Conservation (phyloP, 2,888 invertebrate genomes). For the Sycophila texana region DNA sequence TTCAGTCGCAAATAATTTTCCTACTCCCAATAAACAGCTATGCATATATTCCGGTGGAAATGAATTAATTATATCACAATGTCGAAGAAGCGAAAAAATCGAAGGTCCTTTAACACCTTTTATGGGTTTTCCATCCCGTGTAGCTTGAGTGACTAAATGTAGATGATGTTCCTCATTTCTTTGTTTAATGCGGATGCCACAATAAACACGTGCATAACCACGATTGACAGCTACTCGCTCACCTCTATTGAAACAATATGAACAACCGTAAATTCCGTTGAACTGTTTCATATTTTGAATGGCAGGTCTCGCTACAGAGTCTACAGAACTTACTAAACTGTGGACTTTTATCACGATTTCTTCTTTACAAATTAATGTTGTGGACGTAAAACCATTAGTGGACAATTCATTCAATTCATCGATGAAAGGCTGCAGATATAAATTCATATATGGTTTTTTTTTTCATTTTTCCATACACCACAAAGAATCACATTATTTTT, state of each 20-base stretch:
- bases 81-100: too few relatives aligned
- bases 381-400: conserved; percentile 5
- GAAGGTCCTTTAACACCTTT: too few relatives aligned
- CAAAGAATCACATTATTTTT: too few relatives aligned
- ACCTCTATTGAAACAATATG: conserved; percentile 29
- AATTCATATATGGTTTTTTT: conserved; percentile 22
- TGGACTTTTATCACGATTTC: conserved; percentile 12
- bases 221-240: conserved; percentile 7
- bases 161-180: too few relatives aligned
- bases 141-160: too few relatives aligned
- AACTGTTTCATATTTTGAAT: conserved; percentile 23
- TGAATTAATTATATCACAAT: too few relatives aligned
- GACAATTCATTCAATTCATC: conserved; percentile 27
- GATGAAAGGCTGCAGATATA: conserved; percentile 46
- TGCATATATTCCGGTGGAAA: too few relatives aligned
- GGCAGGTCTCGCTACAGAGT: conserved; percentile 25
- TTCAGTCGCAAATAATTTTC: too few relatives aligned
- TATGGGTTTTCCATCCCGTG: too few relatives aligned
- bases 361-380: not conserved
- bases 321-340: conserved; percentile 10
- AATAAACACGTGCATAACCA: conserved; percentile 15
- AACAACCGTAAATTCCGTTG: conserved; percentile 39
- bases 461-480: conserved; percentile 33
- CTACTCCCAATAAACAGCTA: too few relatives aligned
- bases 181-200: too few relatives aligned